Conservation (phyloP, 1,140 invertebrate genomes). For the Pseudoatta argentina region DNA sequence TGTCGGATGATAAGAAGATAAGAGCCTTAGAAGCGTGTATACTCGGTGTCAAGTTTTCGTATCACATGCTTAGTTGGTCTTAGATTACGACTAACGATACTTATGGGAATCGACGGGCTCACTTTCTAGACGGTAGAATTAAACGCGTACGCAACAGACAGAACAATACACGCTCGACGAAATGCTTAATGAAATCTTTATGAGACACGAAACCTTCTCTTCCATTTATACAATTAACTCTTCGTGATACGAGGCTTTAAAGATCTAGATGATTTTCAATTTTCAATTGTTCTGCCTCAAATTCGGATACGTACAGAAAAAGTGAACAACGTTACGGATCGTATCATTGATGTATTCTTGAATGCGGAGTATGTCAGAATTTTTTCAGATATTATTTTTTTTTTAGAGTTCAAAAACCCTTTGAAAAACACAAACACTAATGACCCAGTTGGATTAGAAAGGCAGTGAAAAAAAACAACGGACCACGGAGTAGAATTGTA, state of each 20-base stretch:
- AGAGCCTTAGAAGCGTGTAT: conserved; percentile 39
- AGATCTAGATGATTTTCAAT: too few relatives aligned
- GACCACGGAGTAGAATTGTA: not conserved
- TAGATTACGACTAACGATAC: conserved; percentile 61
- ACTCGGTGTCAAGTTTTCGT: conserved; percentile 67
- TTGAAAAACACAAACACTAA: too few relatives aligned
- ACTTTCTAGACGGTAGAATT: conserved; percentile 18
- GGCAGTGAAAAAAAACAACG: too few relatives aligned
- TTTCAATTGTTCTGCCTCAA: too few relatives aligned
- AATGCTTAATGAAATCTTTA: conserved; percentile 24
- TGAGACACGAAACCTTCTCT: not conserved
- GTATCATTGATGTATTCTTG: too few relatives aligned
- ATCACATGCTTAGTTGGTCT: conserved; percentile 60
- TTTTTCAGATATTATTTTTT: too few relatives aligned
- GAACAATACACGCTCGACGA: conserved; percentile 30
- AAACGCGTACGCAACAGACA: conserved; percentile 1
- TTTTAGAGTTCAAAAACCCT: too few relatives aligned
- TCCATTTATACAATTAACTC: not conserved
- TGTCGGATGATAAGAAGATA: conserved; percentile 66
- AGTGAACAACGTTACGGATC: too few relatives aligned
- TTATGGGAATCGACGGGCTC: conserved; percentile 59
- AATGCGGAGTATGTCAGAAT: too few relatives aligned
- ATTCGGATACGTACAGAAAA: too few relatives aligned
- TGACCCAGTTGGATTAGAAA: too few relatives aligned
- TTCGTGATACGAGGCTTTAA: too few relatives aligned